Evolutionary conservation across 2,888 invertebrate genomes (phyloP).

Genomic region (Leptinotarsa tumamoca): DNA sequence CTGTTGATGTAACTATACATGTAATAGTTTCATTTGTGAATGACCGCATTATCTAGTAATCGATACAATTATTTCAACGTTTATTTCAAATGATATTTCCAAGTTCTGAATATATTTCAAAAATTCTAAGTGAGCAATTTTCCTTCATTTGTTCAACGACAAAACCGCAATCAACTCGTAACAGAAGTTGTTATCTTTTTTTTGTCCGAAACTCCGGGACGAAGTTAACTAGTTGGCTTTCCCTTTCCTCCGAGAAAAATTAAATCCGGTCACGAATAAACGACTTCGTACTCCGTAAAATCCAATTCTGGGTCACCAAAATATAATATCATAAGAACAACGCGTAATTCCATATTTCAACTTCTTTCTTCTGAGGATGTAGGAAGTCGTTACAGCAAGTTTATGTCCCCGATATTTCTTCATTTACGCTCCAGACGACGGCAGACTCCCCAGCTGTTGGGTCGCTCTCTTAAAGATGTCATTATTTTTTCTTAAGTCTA

Average conservation of each 20-base stretch:
- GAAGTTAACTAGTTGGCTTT: constrained; percentile 12
- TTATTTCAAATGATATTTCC: too few relatives aligned
- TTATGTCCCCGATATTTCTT: constrained; percentile 67
- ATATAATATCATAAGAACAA: constrained; percentile 55
- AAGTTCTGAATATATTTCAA: too few relatives aligned
- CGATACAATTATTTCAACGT: too few relatives aligned
- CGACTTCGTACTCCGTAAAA: constrained; percentile 22
- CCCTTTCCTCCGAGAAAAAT: constrained; percentile 20
- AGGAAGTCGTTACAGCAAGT: constrained; percentile 63
- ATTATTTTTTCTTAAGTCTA: constrained; percentile 53
- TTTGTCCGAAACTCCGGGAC: background rate
- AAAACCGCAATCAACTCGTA: background rate
- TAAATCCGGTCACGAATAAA: constrained; percentile 23
- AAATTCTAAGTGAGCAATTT: background rate
- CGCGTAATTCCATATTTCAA: constrained; percentile 63
- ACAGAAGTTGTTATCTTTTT: constrained; percentile 5
- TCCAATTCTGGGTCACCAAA: constrained; percentile 36
- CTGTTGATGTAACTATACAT: too few relatives aligned
- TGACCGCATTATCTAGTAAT: too few relatives aligned
- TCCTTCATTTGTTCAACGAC: background rate
- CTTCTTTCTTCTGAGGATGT: constrained; percentile 58
- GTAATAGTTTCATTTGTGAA: too few relatives aligned
- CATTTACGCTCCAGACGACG: constrained; percentile 59
- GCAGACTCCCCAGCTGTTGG: constrained; percentile 48
- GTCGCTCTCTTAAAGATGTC: constrained; percentile 51